phyloP scores from a whole-genome alignment of 2,113 vertebrate species.

The Esox niger region DNA sequence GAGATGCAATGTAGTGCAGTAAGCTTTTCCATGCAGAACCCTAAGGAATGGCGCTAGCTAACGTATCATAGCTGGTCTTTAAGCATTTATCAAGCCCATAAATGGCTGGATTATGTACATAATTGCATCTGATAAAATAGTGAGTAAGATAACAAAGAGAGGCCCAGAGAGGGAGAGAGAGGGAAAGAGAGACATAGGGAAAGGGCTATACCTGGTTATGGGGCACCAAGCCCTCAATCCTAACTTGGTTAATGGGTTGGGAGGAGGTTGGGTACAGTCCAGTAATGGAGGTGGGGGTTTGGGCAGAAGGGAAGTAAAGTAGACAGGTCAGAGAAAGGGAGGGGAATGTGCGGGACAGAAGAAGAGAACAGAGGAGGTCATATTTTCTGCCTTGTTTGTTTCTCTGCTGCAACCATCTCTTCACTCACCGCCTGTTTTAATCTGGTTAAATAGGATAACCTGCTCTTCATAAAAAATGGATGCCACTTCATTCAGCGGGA shows the following conservation, averaged over 20 bases:
- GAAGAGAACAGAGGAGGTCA: conserved; percentile 12
- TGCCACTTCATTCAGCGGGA: conserved; percentile 75
- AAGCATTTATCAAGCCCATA: conserved; percentile 1
- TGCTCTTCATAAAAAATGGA: conserved; percentile 83
- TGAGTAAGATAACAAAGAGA: not conserved
- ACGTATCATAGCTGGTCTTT: conserved; percentile 6
- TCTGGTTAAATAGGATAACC: conserved; percentile 82
- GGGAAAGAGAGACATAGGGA: conserved; percentile 6
- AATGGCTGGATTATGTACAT: conserved; percentile 4
- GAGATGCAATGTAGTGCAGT: not conserved
- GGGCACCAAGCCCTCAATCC: conserved; percentile 57
- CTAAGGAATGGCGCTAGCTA: conserved; percentile 1
- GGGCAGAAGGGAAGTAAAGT: not conserved
- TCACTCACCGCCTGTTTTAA: conserved; percentile 68
- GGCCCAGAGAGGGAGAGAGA: not conserved
- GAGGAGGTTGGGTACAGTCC: not conserved
- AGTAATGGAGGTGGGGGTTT: not conserved
- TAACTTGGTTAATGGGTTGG: conserved; percentile 60
- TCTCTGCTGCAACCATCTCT: conserved; percentile 46
- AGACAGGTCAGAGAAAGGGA: not conserved
- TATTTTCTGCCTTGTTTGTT: conserved; percentile 56
- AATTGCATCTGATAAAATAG: not conserved
- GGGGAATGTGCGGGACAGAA: conserved; percentile 26
- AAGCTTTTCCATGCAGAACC: not conserved
- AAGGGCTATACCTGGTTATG: conserved; percentile 44